These are phyloP conservation scores for Scomber japonicus DNA, from an alignment of 2,113 vertebrate species.

Conservation along the genomic window DNA sequence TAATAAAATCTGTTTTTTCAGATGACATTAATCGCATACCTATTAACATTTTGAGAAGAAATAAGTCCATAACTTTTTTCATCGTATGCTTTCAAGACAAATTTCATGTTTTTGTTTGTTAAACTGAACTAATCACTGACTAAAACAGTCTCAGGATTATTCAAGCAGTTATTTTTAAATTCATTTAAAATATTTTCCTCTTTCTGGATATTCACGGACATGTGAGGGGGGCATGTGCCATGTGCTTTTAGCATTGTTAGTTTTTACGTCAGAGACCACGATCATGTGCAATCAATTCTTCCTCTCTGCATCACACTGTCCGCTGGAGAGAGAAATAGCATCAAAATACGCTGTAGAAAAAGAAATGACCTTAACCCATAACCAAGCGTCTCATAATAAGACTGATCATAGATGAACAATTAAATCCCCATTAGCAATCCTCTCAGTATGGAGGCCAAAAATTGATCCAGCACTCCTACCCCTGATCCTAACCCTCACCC, in stretches of 20 bases:
- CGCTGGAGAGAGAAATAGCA: neutral
- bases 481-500: conserved; percentile 42
- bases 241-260: conserved; percentile 20
- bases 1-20: too few relatives aligned
- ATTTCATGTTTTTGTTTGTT: too few relatives aligned
- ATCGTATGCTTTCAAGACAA: too few relatives aligned
- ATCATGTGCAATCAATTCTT: conserved; percentile 41
- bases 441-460: conserved; percentile 6
- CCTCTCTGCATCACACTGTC: conserved; percentile 18
- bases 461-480: conserved; percentile 45
- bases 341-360: neutral
- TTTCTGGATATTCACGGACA: neutral
- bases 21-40: too few relatives aligned
- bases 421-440: conserved; percentile 26
- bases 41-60: too few relatives aligned
- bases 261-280: conserved; percentile 44
- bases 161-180: too few relatives aligned
- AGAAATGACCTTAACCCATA: neutral
- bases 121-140: too few relatives aligned
- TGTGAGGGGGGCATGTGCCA: neutral
- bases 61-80: too few relatives aligned
- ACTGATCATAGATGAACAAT: conserved; percentile 31
- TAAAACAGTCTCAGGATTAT: too few relatives aligned
- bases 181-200: neutral
- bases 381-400: neutral